Conservation (phyloP, 23 tunicate species). For the Halocynthia aurantium region DNA sequence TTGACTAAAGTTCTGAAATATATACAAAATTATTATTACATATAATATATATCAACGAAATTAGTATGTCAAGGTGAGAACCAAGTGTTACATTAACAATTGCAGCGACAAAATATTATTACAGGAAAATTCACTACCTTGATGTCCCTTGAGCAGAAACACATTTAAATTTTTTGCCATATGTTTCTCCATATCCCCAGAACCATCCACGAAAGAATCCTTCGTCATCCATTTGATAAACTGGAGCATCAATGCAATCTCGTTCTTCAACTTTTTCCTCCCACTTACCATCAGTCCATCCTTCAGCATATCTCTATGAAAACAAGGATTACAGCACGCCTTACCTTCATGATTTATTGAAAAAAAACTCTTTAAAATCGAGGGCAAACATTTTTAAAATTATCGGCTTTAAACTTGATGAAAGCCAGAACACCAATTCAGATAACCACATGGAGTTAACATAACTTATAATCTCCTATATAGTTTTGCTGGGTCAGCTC, state of each 20-base stretch:
- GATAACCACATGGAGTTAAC: no score
- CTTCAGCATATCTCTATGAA: conserved; percentile 55
- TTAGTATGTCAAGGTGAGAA: neutral
- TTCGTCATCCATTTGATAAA: conserved; percentile 59
- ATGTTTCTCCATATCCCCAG: conserved; percentile 90
- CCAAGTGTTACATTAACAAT: neutral
- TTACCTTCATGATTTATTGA: no score
- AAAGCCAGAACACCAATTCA: no score
- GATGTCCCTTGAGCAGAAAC: conserved; percentile 90
- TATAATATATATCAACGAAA: neutral
- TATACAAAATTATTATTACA: neutral
- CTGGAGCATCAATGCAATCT: conserved; percentile 70
- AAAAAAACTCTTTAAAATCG: no score
- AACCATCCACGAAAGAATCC: conserved; percentile 92
- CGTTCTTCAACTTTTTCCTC: conserved; percentile 91
- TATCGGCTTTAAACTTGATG: no score
- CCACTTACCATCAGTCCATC: conserved; percentile 75
- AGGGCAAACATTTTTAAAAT: no score
- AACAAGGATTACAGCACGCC: neutral
- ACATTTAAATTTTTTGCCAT: conserved; percentile 93
- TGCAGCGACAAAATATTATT: neutral
- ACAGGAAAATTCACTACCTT: conserved; percentile 7
- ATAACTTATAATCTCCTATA: no score
- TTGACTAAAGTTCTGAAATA: conserved; percentile 32
- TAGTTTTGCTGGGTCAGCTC: no score